These are phyloP conservation scores for Scophthalmus maximus DNA, from an alignment of 2,113 vertebrate species.

Conservation along the genomic window DNA sequence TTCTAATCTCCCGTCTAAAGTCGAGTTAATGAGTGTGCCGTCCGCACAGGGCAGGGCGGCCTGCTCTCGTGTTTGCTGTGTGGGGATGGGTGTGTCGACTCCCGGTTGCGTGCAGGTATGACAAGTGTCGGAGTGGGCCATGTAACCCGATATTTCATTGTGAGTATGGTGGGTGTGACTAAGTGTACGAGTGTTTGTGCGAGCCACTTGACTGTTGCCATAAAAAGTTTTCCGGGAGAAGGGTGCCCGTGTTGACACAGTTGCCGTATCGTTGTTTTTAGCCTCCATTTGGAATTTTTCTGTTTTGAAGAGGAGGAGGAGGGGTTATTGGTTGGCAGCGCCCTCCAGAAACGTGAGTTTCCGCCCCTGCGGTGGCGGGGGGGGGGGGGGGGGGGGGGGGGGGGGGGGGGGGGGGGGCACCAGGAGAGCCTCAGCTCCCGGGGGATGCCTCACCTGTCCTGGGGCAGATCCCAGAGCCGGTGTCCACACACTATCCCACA, in stretches of 20 bases:
- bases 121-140: conserved; percentile 65
- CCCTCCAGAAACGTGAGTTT: conserved; percentile 78
- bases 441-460: conserved; percentile 60
- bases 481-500: conserved; percentile 15
- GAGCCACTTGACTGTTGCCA: conserved; percentile 49
- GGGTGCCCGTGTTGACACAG: conserved; percentile 80
- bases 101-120: conserved; percentile 80
- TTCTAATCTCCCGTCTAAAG: conserved; percentile 75
- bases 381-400: too few relatives aligned
- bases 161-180: conserved; percentile 41
- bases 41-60: conserved; percentile 67
- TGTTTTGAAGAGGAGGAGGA: conserved; percentile 32
- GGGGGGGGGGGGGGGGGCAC: too few relatives aligned
- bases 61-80: conserved; percentile 62
- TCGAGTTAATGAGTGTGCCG: conserved; percentile 69
- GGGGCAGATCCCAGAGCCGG: conserved; percentile 16
- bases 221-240: conserved; percentile 76
- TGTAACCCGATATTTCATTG: conserved; percentile 73
- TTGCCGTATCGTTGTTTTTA: conserved; percentile 81
- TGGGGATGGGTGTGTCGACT: conserved; percentile 62
- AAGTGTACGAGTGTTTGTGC: conserved; percentile 40
- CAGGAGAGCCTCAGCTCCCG: conserved; percentile 25
- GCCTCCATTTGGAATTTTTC: conserved; percentile 77
- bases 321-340: conserved; percentile 49
- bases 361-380: too few relatives aligned